Percentiles rank a stretch among this genome's conserved stretches.
Conservation (phyloP, 2,797 vertebrate genomes). For the Tachyglossus aculeatus region DNA sequence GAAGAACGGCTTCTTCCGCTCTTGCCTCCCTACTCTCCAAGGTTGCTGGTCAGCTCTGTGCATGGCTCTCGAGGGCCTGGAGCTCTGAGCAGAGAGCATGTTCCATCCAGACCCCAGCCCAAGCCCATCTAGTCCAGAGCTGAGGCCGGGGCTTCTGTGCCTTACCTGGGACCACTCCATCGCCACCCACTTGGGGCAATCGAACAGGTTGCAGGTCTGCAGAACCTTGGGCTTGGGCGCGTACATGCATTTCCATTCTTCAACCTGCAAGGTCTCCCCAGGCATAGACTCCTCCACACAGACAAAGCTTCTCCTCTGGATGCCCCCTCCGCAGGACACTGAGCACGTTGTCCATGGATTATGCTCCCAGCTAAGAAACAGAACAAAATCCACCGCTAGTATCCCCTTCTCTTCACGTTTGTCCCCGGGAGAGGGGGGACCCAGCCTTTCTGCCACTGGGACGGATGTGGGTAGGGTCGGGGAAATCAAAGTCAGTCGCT, state of each 20-base stretch:
- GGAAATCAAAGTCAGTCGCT: no score
- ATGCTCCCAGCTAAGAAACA: slow-evolving; percentile 86
- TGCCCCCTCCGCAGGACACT: slow-evolving; percentile 88
- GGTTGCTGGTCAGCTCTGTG: no score
- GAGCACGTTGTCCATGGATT: slow-evolving; percentile 94
- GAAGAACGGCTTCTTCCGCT: no score
- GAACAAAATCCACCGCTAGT: slow-evolving; percentile 15
- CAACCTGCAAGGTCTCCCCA: slow-evolving; percentile 84
- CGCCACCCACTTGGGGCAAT: slow-evolving; percentile 91
- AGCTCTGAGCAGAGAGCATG: no score
- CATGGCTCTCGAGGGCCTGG: no score
- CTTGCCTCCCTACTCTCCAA: no score
- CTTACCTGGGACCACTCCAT: slow-evolving; percentile 97
- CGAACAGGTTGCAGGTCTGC: slow-evolving; percentile 87
- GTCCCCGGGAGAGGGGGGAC: neutral
- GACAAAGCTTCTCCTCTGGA: slow-evolving; percentile 86
- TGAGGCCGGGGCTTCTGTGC: no score
- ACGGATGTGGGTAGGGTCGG: no score
- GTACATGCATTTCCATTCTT: slow-evolving; percentile 95
- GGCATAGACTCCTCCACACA: slow-evolving; percentile 90
- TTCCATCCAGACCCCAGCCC: no score
- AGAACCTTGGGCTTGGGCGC: slow-evolving; percentile 82
- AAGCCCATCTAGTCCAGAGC: no score
- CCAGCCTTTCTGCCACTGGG: neutral
- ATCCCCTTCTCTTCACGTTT: neutral